phyloP scores from a whole-genome alignment of 2,888 invertebrate species.

The Lasioglossum pauxillum region DNA sequence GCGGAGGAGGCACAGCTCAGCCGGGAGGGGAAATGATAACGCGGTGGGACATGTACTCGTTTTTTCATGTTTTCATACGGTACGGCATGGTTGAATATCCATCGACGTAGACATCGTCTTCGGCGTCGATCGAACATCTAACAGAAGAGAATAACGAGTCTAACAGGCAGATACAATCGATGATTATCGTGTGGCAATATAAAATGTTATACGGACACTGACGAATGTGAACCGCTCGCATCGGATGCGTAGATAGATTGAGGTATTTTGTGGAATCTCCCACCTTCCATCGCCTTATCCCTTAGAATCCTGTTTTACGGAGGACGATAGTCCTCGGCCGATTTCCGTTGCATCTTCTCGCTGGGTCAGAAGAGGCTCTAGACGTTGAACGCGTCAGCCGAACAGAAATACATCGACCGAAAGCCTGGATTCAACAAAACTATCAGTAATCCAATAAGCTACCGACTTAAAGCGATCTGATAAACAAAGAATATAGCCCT shows the following conservation, averaged over 20 bases:
- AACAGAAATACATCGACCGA: not conserved
- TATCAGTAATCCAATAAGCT: constrained; percentile 14
- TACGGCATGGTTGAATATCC: not conserved
- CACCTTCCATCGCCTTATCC: not conserved
- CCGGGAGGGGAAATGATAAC: constrained; percentile 50
- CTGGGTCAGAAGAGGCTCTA: not conserved
- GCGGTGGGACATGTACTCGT: constrained; percentile 1
- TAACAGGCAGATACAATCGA: not conserved
- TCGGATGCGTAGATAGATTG: not conserved
- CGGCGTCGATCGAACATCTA: not conserved
- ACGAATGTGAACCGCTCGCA: not conserved
- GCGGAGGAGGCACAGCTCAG: constrained; percentile 17
- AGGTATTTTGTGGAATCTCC: not conserved
- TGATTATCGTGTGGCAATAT: not conserved
- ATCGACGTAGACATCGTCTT: not conserved
- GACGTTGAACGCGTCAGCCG: not conserved
- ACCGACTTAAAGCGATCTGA: not conserved
- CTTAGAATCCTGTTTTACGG: not conserved
- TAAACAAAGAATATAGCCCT: constrained; percentile 1
- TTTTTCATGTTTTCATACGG: constrained; percentile 23
- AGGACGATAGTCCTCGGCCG: not conserved
- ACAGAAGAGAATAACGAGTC: not conserved
- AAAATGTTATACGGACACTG: not conserved
- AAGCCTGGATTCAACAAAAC: constrained; percentile 4
- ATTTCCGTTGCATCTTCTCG: not conserved